phyloP scores from a whole-genome alignment of 2,888 invertebrate species.

The Chrysolina oricalcia region DNA sequence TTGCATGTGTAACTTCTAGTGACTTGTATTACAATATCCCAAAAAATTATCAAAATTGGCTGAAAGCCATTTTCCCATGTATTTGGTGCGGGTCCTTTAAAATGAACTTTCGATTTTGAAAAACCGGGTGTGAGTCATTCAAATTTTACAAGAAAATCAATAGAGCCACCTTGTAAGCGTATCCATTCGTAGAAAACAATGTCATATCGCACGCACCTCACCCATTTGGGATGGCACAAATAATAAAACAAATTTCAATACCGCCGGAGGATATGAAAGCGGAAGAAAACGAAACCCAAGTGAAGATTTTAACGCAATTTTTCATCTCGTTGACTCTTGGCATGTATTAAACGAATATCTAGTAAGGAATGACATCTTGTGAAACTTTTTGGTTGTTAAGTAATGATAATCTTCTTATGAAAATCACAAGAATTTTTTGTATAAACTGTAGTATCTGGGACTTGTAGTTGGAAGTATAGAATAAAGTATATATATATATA shows the following conservation, averaged over 20 bases:
- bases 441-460: too few species aligned
- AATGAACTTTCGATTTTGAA: too few species aligned
- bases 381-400: neutral
- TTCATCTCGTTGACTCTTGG: slow-evolving; percentile 11
- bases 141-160: neutral
- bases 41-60: too few species aligned
- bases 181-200: slow-evolving; percentile 27
- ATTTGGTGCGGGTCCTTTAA: too few species aligned
- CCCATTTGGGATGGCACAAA: slow-evolving; percentile 40
- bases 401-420: neutral
- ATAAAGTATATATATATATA: too few species aligned
- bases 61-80: too few species aligned
- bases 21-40: too few species aligned
- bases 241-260: slow-evolving; percentile 41
- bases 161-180: neutral
- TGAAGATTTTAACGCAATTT: slow-evolving; percentile 30
- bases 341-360: slow-evolving; percentile 14
- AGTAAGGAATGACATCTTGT: neutral
- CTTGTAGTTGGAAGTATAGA: too few species aligned
- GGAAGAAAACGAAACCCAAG: slow-evolving; percentile 43
- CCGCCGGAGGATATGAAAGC: slow-evolving; percentile 44
- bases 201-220: slow-evolving; percentile 43
- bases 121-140: neutral
- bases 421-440: too few species aligned
- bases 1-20: too few species aligned